A percentile compares a stretch with the other conserved stretches of the same genome.
Evolutionary conservation across 1,140 invertebrate species (phyloP).

Genomic region (Bemisia tabaci): DNA sequence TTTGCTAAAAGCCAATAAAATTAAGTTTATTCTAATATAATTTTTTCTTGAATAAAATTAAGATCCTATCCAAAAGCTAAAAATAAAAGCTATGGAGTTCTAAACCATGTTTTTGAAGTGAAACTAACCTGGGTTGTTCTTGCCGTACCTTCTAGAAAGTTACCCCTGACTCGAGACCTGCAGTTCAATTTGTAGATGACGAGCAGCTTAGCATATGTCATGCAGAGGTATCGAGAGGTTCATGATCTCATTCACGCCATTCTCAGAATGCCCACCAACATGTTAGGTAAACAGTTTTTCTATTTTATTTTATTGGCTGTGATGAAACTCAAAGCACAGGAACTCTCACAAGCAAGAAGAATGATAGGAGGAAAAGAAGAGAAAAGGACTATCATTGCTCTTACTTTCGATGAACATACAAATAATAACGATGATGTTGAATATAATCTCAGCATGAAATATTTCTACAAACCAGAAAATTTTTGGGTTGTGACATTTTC

Average conservation of each 20-base stretch:
- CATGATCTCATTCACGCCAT: slow-evolving; percentile 91
- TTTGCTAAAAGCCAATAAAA: neutral
- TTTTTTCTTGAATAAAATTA: slow-evolving; percentile 1
- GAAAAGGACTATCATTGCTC: no score
- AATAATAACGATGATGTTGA: no score
- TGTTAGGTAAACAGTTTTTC: slow-evolving; percentile 49
- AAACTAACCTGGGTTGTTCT: no score
- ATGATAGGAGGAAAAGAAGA: no score
- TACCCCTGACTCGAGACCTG: slow-evolving; percentile 77
- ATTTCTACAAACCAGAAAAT: no score
- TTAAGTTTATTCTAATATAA: neutral
- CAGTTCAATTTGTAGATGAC: slow-evolving; percentile 86
- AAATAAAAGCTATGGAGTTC: slow-evolving; percentile 5
- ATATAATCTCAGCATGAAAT: no score
- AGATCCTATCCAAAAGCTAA: slow-evolving; percentile 8
- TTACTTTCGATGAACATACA: no score
- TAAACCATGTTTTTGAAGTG: neutral
- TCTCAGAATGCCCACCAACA: slow-evolving; percentile 87
- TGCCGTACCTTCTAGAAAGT: slow-evolving; percentile 59
- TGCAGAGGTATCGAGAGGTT: slow-evolving; percentile 79
- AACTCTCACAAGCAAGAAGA: no score
- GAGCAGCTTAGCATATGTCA: slow-evolving; percentile 83
- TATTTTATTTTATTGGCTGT: no score
- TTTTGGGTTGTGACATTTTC: no score
- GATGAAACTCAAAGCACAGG: no score